Evolutionary conservation across 2,888 invertebrate genomes (phyloP).

Genomic region (Drosophila limbata): DNA sequence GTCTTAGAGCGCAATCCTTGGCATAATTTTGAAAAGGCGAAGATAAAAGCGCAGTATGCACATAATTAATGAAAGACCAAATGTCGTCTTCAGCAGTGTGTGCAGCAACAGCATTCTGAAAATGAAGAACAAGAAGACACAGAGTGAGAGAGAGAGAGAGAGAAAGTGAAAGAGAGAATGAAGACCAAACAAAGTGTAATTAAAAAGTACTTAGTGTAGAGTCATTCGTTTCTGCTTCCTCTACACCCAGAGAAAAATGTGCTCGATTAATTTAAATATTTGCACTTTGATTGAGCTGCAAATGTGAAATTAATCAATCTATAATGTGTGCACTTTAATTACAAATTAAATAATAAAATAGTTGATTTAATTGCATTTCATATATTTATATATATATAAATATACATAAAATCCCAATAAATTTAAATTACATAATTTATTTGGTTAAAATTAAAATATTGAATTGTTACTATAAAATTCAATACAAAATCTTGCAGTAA

Average conservation of each 20-base stretch:
- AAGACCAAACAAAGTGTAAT: conserved; percentile 76
- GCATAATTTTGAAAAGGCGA: conserved; percentile 81
- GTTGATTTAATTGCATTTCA: neutral
- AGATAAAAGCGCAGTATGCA: conserved; percentile 82
- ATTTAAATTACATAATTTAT: too few species aligned
- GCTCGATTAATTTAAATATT: neutral
- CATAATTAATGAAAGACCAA: conserved; percentile 83
- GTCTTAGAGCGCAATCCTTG: conserved; percentile 69
- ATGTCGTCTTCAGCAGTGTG: conserved; percentile 82
- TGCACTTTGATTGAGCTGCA: neutral
- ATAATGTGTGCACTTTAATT: neutral
- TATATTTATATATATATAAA: too few species aligned
- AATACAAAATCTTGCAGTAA: too few species aligned
- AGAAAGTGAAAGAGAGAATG: neutral
- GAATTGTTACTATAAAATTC: too few species aligned
- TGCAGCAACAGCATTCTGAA: conserved; percentile 82
- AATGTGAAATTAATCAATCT: neutral
- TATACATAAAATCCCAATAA: too few species aligned
- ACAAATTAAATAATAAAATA: neutral
- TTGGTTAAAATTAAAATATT: too few species aligned
- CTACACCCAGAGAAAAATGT: neutral
- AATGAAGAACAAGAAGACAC: neutral
- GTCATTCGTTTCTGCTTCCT: conserved; percentile 20
- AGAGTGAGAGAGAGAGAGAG: conserved; percentile 35
- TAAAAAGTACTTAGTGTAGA: conserved; percentile 78